Base-by-base conservation (phyloP, 2,888 invertebrate genomes). In the Diarsia mendica region DNA sequence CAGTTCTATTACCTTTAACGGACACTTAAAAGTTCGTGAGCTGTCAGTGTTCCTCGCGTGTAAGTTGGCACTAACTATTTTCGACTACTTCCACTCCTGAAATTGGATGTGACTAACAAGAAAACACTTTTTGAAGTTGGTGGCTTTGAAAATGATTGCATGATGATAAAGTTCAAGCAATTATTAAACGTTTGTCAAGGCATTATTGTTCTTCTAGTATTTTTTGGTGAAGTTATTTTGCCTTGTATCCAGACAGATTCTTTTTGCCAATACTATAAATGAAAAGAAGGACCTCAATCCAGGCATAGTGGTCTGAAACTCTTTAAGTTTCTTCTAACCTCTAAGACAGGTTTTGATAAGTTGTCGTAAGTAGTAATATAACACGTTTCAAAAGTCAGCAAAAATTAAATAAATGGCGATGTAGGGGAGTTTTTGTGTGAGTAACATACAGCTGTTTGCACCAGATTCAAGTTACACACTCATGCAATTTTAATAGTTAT, bases 11-110 rank as follows among this genome's bases (percentile, higher is more conserved):
- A 46, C 46, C 63, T 10, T 15, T 18, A 48, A 68, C 77, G 44
- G 65, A 60, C 77, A 82, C 83, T 82, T 82, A 60, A 33, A 74
- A 79, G 48, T 68, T 68, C 65, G 67, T 55, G 67, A 65, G 23
- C 66, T 63, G 75, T 60, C 79, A 49, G 28, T 63, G 23, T 44
- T 11, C 39, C 39, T 82, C 58, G 83, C 83, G 83, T 82, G 83
- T 53, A 8, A 46, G 4, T n/a, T 48, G 39, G 58, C 64, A 60
- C 20, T 58, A 69, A 0, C 20, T 60, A 66, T 15, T 60, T 65
- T 49, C 63, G 28, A 58, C 46, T 64, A 39, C 20, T 82, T 67
- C 48, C 82, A 81, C 53, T 55, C 67, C 58, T 77, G 28, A 77
- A 77, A 67, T 82, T 65, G 28, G 39, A 18, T 33, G 39, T 23